Conservation (phyloP, 2,888 invertebrate genomes). For the Plusia festucae region DNA sequence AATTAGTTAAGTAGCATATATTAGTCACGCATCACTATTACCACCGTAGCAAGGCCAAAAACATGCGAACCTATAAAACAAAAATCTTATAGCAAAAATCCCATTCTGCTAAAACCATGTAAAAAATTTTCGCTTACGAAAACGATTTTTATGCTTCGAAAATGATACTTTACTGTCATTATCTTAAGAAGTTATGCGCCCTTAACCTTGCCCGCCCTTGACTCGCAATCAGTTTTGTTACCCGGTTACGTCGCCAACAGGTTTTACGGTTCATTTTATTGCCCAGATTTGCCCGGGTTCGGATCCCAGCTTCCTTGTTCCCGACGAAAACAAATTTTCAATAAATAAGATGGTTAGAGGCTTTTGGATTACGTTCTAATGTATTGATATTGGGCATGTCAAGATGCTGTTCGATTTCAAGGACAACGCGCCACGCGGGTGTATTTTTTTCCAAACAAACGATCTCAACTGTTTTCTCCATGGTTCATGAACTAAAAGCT, state of each 20-base stretch:
- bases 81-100: slow-evolving; percentile 9
- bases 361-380: slow-evolving; percentile 47
- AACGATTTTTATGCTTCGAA: slow-evolving; percentile 35
- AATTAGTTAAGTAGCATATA: no score
- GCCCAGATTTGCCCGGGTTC: slow-evolving; percentile 65
- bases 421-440: no score
- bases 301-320: slow-evolving; percentile 62
- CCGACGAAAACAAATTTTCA: slow-evolving; percentile 74
- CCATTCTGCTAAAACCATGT: slow-evolving; percentile 16
- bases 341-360: slow-evolving; percentile 68
- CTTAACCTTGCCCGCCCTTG: slow-evolving; percentile 77
- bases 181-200: slow-evolving; percentile 55
- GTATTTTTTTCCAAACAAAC: no score
- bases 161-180: slow-evolving; percentile 44
- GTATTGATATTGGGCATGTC: slow-evolving; percentile 31
- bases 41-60: neutral
- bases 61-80: neutral
- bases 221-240: slow-evolving; percentile 67
- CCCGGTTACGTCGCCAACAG: slow-evolving; percentile 74
- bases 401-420: slow-evolving; percentile 11
- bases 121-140: slow-evolving; percentile 32
- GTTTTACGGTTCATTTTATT: slow-evolving; percentile 80
- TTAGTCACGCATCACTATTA: neutral
- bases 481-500: no score
- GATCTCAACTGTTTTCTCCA: no score